Evolutionary conservation across 37 sponge, comb jelly and placozoan genomes (phyloP), one percentile per base, ranked within the genome.

Genomic region (Chondrilla cf. caribensis): DNA sequence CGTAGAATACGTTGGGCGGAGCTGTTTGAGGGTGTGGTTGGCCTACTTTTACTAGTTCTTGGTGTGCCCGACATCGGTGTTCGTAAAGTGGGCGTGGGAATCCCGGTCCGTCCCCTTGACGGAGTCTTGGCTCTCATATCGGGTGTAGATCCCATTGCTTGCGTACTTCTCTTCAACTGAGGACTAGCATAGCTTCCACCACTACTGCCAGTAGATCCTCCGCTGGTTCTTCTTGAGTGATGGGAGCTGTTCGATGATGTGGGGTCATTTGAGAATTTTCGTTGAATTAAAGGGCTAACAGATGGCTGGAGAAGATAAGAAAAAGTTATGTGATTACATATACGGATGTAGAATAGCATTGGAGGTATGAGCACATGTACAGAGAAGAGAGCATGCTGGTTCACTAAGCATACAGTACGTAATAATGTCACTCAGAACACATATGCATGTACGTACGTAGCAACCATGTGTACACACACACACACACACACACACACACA

Each of bases 21-120:
- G 36, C 76, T 73, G 41, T 37, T 73, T n/a, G 76, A 73, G 15
- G 76, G 76, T 2, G 76, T 73, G 76, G 44, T 73, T 15, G 76
- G 76, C 11, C 76, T 4, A 37, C 76, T 21, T 0, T 37, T 38
- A n/a, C 76, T 7, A 11, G 3, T 8, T 3, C 19, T 19, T 22
- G 44, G 41, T 0, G 44, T 73, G 43, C 24, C 76, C 25, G 44
- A 5, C 25, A 37, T 21, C 2, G 42, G 76, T 2, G 3, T 39
- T n/a, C 76, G 76, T 38, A 17, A 37, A 21, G 72, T 29, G 9
- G 76, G 76, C 1, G 76, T 39, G 14, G 76, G 76, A 1, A 73
- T 73, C n/a, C 76, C 76, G 0, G 76, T 73, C 24, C 76, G 44
- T 19, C 76, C 76, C 4, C 29, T 5, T 6, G 64, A 62, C 3